phyloP scores from a whole-genome alignment of 2,888 invertebrate genomes.

The Entomobrya proxima region DNA sequence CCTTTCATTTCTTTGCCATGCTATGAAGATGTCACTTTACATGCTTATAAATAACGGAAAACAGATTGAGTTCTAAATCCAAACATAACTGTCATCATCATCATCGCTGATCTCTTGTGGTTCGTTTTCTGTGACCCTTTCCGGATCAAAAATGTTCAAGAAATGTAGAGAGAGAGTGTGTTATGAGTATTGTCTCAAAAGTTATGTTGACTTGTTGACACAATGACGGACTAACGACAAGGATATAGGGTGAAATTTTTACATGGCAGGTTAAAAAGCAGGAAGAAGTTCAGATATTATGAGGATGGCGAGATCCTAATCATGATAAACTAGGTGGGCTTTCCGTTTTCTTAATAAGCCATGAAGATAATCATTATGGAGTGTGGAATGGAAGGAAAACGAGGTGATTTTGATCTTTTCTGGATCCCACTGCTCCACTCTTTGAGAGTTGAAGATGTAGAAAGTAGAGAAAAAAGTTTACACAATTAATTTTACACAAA shows the following conservation, averaged over 20 bases:
- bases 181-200: conserved; percentile 1
- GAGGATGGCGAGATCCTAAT: conserved; percentile 16
- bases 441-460: too few relatives aligned
- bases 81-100: conserved; percentile 44
- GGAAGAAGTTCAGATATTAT: conserved; percentile 5
- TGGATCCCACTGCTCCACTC: too few relatives aligned
- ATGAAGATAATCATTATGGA: not conserved
- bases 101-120: not conserved
- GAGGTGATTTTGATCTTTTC: not conserved
- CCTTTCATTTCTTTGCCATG: not conserved
- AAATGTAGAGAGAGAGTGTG: not conserved
- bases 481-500: not conserved
- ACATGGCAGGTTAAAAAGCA: not conserved
- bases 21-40: conserved; percentile 43
- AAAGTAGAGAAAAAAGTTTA: too few relatives aligned
- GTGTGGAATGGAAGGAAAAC: not conserved
- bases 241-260: not conserved
- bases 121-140: conserved; percentile 21
- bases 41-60: conserved; percentile 43
- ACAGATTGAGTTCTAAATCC: conserved; percentile 38
- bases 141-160: not conserved
- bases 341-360: conserved; percentile 23
- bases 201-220: conserved; percentile 54
- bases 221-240: conserved; percentile 36
- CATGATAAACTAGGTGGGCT: conserved; percentile 59